Conservation (phyloP, 2,888 invertebrate species). For the Heteromyza rotundicornis region DNA sequence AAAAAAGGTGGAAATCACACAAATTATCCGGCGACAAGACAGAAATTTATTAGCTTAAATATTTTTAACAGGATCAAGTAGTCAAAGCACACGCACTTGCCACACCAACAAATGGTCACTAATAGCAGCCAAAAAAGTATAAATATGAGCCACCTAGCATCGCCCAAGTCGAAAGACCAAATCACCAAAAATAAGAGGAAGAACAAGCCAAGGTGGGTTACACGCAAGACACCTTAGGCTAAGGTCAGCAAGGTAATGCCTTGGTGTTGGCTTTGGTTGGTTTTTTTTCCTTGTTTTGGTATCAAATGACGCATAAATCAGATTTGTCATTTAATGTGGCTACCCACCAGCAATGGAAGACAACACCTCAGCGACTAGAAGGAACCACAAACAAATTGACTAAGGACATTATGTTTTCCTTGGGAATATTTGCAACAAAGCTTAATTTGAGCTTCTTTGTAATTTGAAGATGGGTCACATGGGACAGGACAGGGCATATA, state of each 20-base stretch:
- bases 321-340: conserved; percentile 43
- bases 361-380: background rate
- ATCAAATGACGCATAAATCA: conserved; percentile 55
- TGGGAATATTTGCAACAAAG: too few species aligned
- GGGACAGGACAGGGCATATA: too few species aligned
- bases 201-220: background rate
- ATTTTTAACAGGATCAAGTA: conserved; percentile 12
- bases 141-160: background rate
- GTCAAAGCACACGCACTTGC: background rate
- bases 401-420: too few species aligned
- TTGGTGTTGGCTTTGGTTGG: conserved; percentile 12
- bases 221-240: background rate
- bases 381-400: too few species aligned
- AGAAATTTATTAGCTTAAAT: conserved; percentile 43
- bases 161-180: background rate
- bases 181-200: background rate
- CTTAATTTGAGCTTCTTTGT: too few species aligned
- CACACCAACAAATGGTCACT: too few species aligned
- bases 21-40: conserved; percentile 38
- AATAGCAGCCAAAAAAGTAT: background rate
- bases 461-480: too few species aligned
- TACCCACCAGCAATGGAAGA: background rate
- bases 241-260: too few species aligned
- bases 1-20: conserved; percentile 35
- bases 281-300: too few species aligned